Evolutionary conservation across 2,797 vertebrate species (phyloP).

Genomic region (Galaxias olidus): DNA sequence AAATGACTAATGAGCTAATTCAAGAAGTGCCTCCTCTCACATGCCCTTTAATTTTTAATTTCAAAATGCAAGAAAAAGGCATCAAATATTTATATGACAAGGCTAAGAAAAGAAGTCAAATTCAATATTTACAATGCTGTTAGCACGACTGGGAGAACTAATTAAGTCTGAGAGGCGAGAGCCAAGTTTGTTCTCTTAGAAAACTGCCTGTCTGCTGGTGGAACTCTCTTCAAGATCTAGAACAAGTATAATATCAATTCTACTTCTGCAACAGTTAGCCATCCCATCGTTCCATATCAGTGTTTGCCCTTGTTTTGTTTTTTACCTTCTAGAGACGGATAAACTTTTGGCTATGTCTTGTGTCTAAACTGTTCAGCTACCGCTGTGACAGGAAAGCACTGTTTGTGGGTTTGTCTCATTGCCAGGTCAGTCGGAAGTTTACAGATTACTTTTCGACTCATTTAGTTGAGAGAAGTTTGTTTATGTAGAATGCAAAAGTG

Average conservation of each 20-base stretch:
- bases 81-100: conserved; percentile 69
- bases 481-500: background rate
- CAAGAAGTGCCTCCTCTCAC: conserved; percentile 21
- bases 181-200: conserved; percentile 19
- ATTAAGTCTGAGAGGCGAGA: conserved; percentile 43
- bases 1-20: background rate
- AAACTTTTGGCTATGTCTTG: background rate
- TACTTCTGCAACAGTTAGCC: background rate
- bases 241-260: conserved; percentile 22
- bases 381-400: background rate
- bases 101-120: conserved; percentile 63
- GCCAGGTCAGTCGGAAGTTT: conserved; percentile 2
- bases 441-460: background rate
- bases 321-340: background rate
- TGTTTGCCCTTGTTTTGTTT: background rate
- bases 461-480: background rate
- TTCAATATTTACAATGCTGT: conserved; percentile 70
- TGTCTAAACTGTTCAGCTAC: background rate
- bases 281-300: background rate
- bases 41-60: conserved; percentile 66
- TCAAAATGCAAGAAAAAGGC: conserved; percentile 55
- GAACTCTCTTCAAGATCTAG: conserved; percentile 1
- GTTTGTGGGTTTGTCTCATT: conserved; percentile 5
- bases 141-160: conserved; percentile 38
- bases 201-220: conserved; percentile 12